Conservation (phyloP, 2,797 vertebrate species). For the Mus spretus region DNA sequence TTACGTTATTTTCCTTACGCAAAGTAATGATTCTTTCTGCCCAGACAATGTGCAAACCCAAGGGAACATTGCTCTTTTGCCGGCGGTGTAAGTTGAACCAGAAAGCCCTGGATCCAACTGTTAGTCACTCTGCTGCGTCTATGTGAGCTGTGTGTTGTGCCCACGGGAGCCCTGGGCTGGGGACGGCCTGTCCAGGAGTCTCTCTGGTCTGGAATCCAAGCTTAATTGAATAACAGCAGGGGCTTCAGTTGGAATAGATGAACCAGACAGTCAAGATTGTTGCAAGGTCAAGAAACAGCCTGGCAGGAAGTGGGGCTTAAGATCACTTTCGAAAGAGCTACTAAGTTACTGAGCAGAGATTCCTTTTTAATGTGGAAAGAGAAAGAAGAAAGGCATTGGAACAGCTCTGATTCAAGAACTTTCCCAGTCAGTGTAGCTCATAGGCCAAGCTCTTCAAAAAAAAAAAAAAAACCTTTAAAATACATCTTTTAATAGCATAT, state of each 20-base stretch:
- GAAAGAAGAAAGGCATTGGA: neutral
- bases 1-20: slow-evolving; percentile 62
- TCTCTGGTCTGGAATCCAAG: slow-evolving; percentile 75
- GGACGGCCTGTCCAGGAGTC: slow-evolving; percentile 69
- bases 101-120: slow-evolving; percentile 75
- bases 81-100: slow-evolving; percentile 80
- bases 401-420: neutral
- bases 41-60: slow-evolving; percentile 57
- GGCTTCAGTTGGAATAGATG: slow-evolving; percentile 65
- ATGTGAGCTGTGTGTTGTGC: slow-evolving; percentile 47
- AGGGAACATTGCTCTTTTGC: slow-evolving; percentile 67
- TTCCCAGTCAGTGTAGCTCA: neutral
- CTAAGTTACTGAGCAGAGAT: neutral
- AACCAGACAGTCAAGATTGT: slow-evolving; percentile 68
- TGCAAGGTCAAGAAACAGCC: slow-evolving; percentile 80
- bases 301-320: slow-evolving; percentile 28
- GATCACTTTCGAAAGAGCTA: neutral
- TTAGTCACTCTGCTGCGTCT: slow-evolving; percentile 48
- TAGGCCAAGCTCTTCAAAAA: neutral
- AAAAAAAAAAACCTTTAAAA: neutral
- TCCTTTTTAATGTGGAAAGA: neutral
- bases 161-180: slow-evolving; percentile 72
- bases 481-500: neutral
- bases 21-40: slow-evolving; percentile 61
- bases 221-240: slow-evolving; percentile 84